Base-by-base conservation (phyloP, 2,888 invertebrate species). In the Rhagium mordax region DNA sequence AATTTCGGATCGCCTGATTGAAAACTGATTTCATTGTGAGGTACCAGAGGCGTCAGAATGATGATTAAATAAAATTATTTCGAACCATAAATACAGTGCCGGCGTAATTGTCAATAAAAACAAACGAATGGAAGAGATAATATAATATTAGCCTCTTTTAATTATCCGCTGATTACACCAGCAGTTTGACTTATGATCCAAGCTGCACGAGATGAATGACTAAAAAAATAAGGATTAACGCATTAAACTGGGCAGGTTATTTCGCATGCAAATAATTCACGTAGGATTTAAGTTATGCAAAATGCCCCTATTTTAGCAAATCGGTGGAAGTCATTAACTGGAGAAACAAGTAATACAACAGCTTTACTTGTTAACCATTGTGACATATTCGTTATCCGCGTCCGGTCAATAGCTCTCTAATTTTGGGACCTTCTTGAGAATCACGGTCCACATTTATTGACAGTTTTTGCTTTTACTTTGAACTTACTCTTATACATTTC, bases 251-350 rank as follows among this genome's bases (percentile, higher is more conserved):
- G 3, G n/a, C 16, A 27, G 15, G 27, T 27, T 24, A 21, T 57
- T 27, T 16, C 24, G 64, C 68, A 67, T 68, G 67, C 57, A 64
- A 51, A 59, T 67, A 74, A 73, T 73, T 70, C 73, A 65, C 69
- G 65, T 71, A 61, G 68, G 49, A 51, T 57, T 71, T 74, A 71
- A 71, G 68, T 71, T 71, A 74, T 71, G 68, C 68, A 64, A 71
- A 65, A 64, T 71, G 71, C 59, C 18, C 47, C 57, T 53, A 70
- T 70, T 73, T 66, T 60, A 72, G 59, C 61, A 69, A 60, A 65
- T 73, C 70, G 60, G 72, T 53, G 10, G 59, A 21, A 6, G 21
- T 53, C 41, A 41, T 41, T 41, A 41, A n/a, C 3, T n/a, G 13
- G 4, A 41, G n/a, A 41, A 41, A 41, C n/a, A 41, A n/a, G n/a